Base-by-base conservation (phyloP, 2,797 vertebrate species). In the Tragopan temminckii region DNA sequence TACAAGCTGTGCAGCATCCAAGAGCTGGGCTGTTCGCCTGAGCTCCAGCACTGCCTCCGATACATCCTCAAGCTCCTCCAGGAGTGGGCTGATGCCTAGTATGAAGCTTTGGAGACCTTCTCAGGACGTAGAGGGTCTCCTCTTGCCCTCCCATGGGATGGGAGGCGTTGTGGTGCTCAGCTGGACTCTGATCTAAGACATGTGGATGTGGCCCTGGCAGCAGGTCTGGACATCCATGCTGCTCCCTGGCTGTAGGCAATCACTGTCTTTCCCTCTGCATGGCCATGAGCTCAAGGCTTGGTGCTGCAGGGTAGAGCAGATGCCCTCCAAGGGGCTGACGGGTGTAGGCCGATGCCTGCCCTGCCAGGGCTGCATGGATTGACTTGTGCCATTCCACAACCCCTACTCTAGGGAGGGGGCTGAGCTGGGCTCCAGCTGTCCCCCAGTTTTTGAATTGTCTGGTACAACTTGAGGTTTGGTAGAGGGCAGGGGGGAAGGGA, bases 41-140 rank as follows among this genome's bases (percentile, higher is more conserved):
- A 99, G 85, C 98, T 99, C n/a, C 97, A 98, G 8, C 98, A 98
- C 91, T 97, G 99, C 48, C 98, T 99, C 74, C 95, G 97, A 88
- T 99, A 99, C 25, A 98, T 99, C 64, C 98, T 99, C 70, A 98
- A 98, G 92, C 98, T 99, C 66, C 98, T 99, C 16, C 98, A 99
- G 95, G 99, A 99, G 96, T 98, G 98, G 85, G 96, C 97, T 14
- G 98, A 98, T 12, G 97, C 98, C 80, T 99, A 98, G 97, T 45
- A 5, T 69, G 74, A 74, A 62, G 80, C 71, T 23, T 15, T 23
- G 45, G 83, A 43, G 45, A 31, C 29, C 27, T 11, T 84, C 17
- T 69, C 33, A 71, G 87, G 48, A 78, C 3, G 3, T 25, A 42
- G 71, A 64, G 82, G 82, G 71, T 75, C 53, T 85, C 77, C 75